phyloP scores from a whole-genome alignment of 2,888 invertebrate genomes.

The Sepiola atlantica region DNA sequence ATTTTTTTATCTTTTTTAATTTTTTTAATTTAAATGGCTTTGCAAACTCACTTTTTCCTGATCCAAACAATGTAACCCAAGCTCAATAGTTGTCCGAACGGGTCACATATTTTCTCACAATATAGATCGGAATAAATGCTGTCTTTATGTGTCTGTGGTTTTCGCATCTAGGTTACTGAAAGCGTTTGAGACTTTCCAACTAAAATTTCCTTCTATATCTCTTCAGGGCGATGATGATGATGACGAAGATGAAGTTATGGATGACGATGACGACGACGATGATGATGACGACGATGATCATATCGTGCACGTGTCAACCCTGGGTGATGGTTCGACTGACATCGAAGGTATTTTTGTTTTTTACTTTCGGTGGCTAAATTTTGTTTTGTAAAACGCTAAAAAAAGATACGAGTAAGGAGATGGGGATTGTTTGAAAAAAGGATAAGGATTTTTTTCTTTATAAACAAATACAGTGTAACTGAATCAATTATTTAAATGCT shows the following conservation, averaged over 20 bases:
- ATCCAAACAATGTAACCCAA: too few relatives aligned
- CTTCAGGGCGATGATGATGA: conserved; percentile 43
- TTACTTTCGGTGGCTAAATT: not conserved
- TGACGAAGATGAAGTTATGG: conserved; percentile 42
- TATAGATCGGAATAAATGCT: too few relatives aligned
- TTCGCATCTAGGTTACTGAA: too few relatives aligned
- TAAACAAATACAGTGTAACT: not conserved
- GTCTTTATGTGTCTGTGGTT: too few relatives aligned
- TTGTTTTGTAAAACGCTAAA: too few relatives aligned
- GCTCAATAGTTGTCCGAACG: too few relatives aligned
- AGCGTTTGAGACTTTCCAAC: too few relatives aligned
- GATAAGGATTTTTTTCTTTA: not conserved
- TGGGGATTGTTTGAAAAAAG: not conserved
- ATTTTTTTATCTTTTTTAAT: too few relatives aligned
- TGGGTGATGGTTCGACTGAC: conserved; percentile 43
- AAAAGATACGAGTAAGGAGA: too few relatives aligned
- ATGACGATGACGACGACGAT: conserved; percentile 22
- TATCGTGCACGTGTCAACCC: not conserved
- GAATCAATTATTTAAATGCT: not conserved
- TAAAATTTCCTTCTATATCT: not conserved
- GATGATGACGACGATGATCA: conserved; percentile 45
- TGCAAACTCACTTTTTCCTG: too few relatives aligned
- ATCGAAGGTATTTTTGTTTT: conserved; percentile 10
- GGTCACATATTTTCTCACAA: too few relatives aligned
- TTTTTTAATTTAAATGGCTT: too few relatives aligned